Percentiles rank a stretch among this genome's conserved stretches.
Conservation (phyloP, 2,797 vertebrate species). For the Clarias pachynema region DNA sequence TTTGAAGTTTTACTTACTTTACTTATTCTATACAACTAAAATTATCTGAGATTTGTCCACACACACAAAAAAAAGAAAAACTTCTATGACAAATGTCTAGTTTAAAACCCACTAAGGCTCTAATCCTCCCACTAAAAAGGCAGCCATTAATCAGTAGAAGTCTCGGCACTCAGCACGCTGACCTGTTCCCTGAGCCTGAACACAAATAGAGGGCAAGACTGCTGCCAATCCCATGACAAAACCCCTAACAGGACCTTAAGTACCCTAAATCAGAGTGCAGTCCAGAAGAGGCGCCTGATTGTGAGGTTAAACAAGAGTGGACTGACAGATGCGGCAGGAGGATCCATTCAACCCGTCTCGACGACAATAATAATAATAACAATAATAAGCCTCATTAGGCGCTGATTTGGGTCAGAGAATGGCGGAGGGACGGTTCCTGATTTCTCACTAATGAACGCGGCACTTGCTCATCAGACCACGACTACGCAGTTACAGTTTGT, state of each 20-base stretch:
- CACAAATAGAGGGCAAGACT: neutral
- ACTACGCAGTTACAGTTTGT: neutral
- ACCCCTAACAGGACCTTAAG: conserved; percentile 27
- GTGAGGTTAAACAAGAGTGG: conserved; percentile 38
- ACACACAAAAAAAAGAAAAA: neutral
- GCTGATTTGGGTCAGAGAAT: conserved; percentile 43
- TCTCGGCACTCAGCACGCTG: neutral
- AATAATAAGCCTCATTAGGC: conserved; percentile 46
- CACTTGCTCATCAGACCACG: conserved; percentile 12
- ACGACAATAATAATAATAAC: conserved; percentile 35
- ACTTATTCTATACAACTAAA: too few relatives aligned
- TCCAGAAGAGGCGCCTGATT: conserved; percentile 38
- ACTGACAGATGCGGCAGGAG: conserved; percentile 36
- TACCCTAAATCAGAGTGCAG: conserved; percentile 2
- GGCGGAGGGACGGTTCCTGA: conserved; percentile 22
- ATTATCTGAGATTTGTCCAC: too few relatives aligned
- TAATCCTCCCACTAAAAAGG: neutral
- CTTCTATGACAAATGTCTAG: neutral
- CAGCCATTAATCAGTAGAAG: neutral
- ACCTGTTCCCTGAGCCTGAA: neutral
- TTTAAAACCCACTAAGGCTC: neutral
- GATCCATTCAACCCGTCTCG: conserved; percentile 34
- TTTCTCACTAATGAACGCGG: conserved; percentile 40
- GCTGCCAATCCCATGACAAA: neutral
- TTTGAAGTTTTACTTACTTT: neutral